Percentiles rank a stretch among this genome's conserved stretches.
phyloP scores from a whole-genome alignment of 2,888 invertebrate species.

The Isotomurus palustris region DNA sequence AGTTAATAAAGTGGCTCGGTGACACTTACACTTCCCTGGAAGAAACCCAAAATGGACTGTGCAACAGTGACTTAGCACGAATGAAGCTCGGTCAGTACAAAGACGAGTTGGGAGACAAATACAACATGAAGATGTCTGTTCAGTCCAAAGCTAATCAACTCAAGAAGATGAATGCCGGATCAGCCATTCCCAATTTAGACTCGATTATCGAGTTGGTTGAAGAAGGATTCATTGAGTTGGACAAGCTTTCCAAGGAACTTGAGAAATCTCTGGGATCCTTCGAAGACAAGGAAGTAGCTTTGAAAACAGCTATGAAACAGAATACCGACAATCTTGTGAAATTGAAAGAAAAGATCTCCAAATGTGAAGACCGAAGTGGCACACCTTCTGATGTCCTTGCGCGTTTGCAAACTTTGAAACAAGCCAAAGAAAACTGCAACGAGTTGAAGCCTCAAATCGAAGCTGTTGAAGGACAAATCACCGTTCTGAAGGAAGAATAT shows the following conservation, averaged over 20 bases:
- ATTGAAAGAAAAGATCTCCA: conserved; percentile 75
- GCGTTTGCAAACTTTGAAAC: conserved; percentile 69
- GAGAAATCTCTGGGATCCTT: conserved; percentile 68
- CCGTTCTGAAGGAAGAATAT: conserved; percentile 66
- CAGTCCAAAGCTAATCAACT: conserved; percentile 74
- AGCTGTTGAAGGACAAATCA: conserved; percentile 64
- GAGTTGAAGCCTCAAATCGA: conserved; percentile 64
- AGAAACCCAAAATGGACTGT: conserved; percentile 68
- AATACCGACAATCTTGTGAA: conserved; percentile 66
- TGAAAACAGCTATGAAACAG: conserved; percentile 67
- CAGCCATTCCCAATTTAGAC: conserved; percentile 64
- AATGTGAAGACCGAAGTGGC: conserved; percentile 84
- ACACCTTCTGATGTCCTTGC: conserved; percentile 77
- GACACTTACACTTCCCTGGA: conserved; percentile 73
- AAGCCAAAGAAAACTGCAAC: conserved; percentile 66
- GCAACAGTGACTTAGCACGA: conserved; percentile 76
- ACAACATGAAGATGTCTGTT: conserved; percentile 71
- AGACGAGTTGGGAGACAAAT: conserved; percentile 75
- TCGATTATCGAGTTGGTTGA: conserved; percentile 64
- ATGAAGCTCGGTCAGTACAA: conserved; percentile 75
- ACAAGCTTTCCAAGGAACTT: conserved; percentile 67
- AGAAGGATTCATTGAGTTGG: conserved; percentile 71
- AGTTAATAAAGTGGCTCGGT: conserved; percentile 75
- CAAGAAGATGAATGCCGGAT: conserved; percentile 66
- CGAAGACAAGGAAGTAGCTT: conserved; percentile 66